These are phyloP conservation scores for Ammospiza nelsoni DNA, from an alignment of 2,113 vertebrate genomes.

Conservation along the genomic window DNA sequence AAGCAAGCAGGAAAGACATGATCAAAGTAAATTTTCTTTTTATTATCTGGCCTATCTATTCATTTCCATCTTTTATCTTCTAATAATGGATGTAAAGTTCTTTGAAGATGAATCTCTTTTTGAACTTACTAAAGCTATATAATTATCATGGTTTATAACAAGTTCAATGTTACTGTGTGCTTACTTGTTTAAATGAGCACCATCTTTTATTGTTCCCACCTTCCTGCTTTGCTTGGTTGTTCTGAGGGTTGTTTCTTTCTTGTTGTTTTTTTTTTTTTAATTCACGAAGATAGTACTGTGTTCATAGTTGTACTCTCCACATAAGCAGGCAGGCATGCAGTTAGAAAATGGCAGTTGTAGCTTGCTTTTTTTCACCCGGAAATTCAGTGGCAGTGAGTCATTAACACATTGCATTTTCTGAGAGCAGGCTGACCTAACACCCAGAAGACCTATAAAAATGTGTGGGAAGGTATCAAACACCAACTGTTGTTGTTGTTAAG, in stretches of 20 bases:
- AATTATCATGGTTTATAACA: not conserved
- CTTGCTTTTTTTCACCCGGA: constrained; percentile 5
- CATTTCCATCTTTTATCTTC: not conserved
- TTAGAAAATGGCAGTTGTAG: constrained; percentile 40
- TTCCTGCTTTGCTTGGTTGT: not conserved
- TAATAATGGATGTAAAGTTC: not conserved
- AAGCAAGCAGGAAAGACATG: not conserved
- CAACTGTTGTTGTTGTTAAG: not conserved
- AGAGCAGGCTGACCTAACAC: constrained; percentile 21
- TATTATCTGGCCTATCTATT: not conserved
- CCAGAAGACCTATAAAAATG: not conserved
- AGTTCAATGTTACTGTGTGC: not conserved
- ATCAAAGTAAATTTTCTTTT: not conserved
- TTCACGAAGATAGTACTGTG: not conserved
- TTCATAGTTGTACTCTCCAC: not conserved
- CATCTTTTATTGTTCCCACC: not conserved
- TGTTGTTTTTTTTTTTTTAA: not conserved
- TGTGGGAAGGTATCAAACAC: not conserved
- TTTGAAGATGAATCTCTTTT: not conserved
- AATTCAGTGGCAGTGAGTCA: constrained; percentile 48
- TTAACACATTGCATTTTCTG: constrained; percentile 42
- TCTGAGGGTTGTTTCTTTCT: not conserved
- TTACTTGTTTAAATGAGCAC: not conserved
- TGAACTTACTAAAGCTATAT: not conserved
- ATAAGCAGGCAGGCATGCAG: constrained; percentile 1